Base-by-base conservation (phyloP, 1,140 invertebrate species). In the Ericerus pela region DNA sequence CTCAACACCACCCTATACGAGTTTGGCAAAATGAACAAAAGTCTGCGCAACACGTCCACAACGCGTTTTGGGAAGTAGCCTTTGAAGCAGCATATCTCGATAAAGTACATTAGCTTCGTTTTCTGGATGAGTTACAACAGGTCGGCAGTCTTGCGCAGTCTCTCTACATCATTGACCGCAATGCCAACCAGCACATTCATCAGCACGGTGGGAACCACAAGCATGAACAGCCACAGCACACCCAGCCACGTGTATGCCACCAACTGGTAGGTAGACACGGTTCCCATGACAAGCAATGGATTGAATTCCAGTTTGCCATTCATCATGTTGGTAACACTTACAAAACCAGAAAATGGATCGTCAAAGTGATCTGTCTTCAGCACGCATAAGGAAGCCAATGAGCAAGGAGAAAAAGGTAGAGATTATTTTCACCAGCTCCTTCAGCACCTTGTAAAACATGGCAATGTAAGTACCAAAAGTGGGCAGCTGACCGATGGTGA, bases 251-350 rank as follows among this genome's bases (percentile, higher is more conserved):
- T 79, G 54, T 80, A 82, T 22, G 82, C 74, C 62, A 81, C 76
- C 1, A 82, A 63, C 6, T 81, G 62, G 57, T 81, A 67, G 2
- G 73, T 73, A 30, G 77, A 75, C 4, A 76, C 73, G 60, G 78
- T 75, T 1, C 80, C 76, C 56, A 78, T 74, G 54, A 79, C 78
- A 22, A 80, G 74, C 2, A 84, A 65, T n/a, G 84, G 69, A 54
- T 81, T 79, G 30, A 85, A 73, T 61, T 84, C 80, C 51, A 85
- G 67, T 66, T 91, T 87, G 0, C 87, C 87, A 1, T 87, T 88
- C 86, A 90, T 90, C 84, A 90, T 89, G 0, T 87, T 85, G 29
- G 89, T 67, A 0, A 87, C 83, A 3, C 87, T 86, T 28, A 89
- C 84, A 38, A 88, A 77, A n/a, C 80, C 81, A 66, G 81, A 80